Evolutionary conservation across 2,888 invertebrate genomes (phyloP), one percentile per base, ranked within the genome.

Genomic region (Drosophila anomalata): DNA sequence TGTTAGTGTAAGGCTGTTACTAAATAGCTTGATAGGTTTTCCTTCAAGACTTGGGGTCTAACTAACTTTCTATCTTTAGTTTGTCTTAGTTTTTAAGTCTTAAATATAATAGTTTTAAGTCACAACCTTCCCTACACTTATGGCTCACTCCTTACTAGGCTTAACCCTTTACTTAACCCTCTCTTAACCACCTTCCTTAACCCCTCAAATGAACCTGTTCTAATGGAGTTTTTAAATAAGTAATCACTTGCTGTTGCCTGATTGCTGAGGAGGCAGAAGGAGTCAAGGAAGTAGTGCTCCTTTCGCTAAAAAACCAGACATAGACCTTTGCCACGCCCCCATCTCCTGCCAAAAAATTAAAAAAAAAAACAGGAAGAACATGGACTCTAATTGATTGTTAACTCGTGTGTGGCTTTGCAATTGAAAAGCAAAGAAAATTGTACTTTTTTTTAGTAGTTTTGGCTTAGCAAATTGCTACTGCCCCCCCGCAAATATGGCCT

Each of bases 151-250:
- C 11, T 44, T 42, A 11, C 3, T 3, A 4, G 41, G 41, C 17
- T 9, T 50, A 50, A 50, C 50, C 50, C 50, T 20, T 50, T 14
- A 33, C 31, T 33, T 50, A 20, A 8, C 39, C 11, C 17, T 17
- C 17, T 17, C 17, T 1, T 17, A 17, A 17, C 17, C 17, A 17
- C 17, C 17, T 17, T 17, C 50, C 31, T 33, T 50, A 20, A 8
- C 39, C 11, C 17, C 46, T 11, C 55, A 67, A 77, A 73, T 73
- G 66, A 65, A 66, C 69, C 63, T 61, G 72, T 71, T 75, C 75
- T 78, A 81, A 81, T 79, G 78, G 74, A 81, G 73, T 82, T 83
- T 79, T 77, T 79, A 83, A 81, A 83, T 83, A 83, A 76, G 76
- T 81, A 75, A 79, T 79, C 77, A 76, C 67, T 68, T 76, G 66